Conservation (phyloP, 2,888 invertebrate species). For the Oligia fasciuncula region DNA sequence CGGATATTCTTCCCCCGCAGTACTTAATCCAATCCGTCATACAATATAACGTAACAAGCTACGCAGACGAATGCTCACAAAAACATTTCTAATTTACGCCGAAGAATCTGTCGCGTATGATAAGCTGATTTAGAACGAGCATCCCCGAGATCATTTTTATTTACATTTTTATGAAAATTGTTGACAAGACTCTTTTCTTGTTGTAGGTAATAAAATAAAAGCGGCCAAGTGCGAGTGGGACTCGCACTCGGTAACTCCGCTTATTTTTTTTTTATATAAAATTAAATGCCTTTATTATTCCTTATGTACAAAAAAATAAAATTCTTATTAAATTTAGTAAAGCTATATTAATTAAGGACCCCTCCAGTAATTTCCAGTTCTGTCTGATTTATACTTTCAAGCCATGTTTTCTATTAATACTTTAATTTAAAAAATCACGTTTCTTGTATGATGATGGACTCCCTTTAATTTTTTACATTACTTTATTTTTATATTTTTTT, state of each 20-base stretch:
- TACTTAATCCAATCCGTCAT: constrained; percentile 40
- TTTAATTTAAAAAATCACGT: too few relatives aligned
- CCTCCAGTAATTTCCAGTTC: too few relatives aligned
- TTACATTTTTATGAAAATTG: constrained; percentile 57
- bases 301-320: too few relatives aligned
- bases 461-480: too few relatives aligned
- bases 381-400: too few relatives aligned
- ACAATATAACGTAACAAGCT: constrained; percentile 26
- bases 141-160: constrained; percentile 41
- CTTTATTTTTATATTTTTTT: too few relatives aligned
- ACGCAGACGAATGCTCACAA: constrained; percentile 12
- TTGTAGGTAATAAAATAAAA: constrained; percentile 1
- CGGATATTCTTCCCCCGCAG: constrained; percentile 23
- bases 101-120: constrained; percentile 43
- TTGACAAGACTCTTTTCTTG: constrained; percentile 35
- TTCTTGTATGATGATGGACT: too few relatives aligned
- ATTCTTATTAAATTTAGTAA: too few relatives aligned
- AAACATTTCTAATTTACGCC: constrained; percentile 55
- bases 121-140: constrained; percentile 56
- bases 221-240: neutral
- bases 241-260: neutral
- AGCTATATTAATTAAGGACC: too few relatives aligned
- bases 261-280: too few relatives aligned
- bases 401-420: too few relatives aligned
- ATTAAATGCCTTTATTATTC: too few relatives aligned